Evolutionary conservation across 2,888 invertebrate genomes (phyloP).

Genomic region (Rhyacophila evoluta): DNA sequence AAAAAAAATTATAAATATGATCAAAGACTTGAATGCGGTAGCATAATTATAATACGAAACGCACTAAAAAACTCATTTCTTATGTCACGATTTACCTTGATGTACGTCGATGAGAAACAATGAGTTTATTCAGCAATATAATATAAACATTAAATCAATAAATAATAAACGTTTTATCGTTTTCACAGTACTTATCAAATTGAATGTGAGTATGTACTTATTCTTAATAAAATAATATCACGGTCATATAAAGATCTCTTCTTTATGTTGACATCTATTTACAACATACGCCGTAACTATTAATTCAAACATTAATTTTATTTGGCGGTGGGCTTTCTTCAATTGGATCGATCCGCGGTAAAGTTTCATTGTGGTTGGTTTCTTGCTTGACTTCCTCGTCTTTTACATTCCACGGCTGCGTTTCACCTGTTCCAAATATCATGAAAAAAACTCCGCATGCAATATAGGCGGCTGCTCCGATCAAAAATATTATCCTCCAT

Average conservation of each 20-base stretch:
- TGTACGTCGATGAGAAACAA: too few species aligned
- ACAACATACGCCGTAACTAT: not conserved
- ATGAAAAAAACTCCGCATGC: slow-evolving; percentile 78
- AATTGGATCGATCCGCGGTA: not conserved
- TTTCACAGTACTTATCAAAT: not conserved
- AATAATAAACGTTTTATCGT: not conserved
- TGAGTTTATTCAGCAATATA: too few species aligned
- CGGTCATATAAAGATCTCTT: not conserved
- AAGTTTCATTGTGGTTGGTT: not conserved
- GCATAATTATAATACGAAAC: too few species aligned
- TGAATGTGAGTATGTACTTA: not conserved
- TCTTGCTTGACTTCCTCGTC: not conserved
- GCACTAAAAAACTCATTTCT: too few species aligned
- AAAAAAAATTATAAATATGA: too few species aligned
- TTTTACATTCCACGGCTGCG: slow-evolving; percentile 77
- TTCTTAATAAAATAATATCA: not conserved
- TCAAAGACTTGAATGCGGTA: too few species aligned
- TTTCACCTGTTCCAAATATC: slow-evolving; percentile 77
- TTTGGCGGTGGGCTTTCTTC: not conserved
- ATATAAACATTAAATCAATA: not conserved
- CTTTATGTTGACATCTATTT: not conserved
- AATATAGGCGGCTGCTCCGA: slow-evolving; percentile 78
- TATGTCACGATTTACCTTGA: too few species aligned
- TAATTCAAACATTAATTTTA: slow-evolving; percentile 16
- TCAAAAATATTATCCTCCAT: slow-evolving; percentile 81